A percentile compares a stretch with the other conserved stretches of the same genome.
phyloP scores from a whole-genome alignment of 2,113 vertebrate genomes.

The Tiliqua scincoides region DNA sequence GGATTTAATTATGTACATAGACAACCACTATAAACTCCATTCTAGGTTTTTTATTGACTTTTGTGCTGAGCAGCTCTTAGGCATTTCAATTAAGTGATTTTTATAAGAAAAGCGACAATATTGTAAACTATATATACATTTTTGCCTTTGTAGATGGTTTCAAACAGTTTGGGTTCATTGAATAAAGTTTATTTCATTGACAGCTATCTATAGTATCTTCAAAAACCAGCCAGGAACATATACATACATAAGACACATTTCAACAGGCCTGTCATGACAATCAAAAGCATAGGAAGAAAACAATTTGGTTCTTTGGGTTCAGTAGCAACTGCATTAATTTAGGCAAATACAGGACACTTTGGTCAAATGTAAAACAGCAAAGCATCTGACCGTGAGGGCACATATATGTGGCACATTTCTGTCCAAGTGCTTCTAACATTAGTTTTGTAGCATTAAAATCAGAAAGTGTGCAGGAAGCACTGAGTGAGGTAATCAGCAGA shows the following conservation, averaged over 20 bases:
- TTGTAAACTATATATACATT: conserved; percentile 74
- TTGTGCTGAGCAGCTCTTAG: conserved; percentile 90
- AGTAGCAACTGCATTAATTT: conserved; percentile 82
- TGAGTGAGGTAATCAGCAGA: neutral
- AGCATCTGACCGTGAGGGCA: conserved; percentile 46
- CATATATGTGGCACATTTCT: neutral
- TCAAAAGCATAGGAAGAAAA: conserved; percentile 58
- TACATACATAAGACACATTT: conserved; percentile 38
- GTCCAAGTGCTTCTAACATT: too few species aligned
- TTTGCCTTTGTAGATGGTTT: conserved; percentile 88
- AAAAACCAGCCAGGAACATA: conserved; percentile 66
- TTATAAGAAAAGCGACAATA: conserved; percentile 95
- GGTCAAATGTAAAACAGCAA: conserved; percentile 55
- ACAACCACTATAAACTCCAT: conserved; percentile 98
- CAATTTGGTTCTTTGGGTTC: conserved; percentile 70
- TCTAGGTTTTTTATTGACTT: conserved; percentile 98
- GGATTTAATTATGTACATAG: conserved; percentile 99
- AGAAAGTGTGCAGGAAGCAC: neutral
- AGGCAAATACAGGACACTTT: conserved; percentile 80
- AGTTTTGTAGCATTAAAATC: neutral
- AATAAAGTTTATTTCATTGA: conserved; percentile 82
- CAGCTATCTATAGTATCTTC: conserved; percentile 76
- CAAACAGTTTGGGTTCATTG: conserved; percentile 83
- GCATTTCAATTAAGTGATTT: conserved; percentile 99
- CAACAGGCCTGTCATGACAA: conserved; percentile 63